A percentile compares a stretch with the other conserved stretches of the same genome.
Evolutionary conservation across 2,113 vertebrate species (phyloP).

Genomic region (Apodemus speciosus): DNA sequence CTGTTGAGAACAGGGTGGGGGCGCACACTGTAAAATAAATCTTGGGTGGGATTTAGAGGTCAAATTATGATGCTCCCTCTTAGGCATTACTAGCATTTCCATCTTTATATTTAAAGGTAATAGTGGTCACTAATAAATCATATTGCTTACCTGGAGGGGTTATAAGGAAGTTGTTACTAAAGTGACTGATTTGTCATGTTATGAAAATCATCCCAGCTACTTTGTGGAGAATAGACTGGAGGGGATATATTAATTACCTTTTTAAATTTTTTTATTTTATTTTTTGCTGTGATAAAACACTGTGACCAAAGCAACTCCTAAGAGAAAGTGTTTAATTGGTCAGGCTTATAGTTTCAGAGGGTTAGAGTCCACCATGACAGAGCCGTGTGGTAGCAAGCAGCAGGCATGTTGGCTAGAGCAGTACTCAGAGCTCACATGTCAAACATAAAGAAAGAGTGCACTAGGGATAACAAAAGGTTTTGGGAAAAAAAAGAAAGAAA

Average conservation of each 20-base stretch:
- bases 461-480: too few relatives aligned
- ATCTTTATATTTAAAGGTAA: background rate
- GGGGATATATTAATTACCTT: background rate
- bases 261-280: background rate
- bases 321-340: background rate
- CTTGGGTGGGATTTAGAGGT: background rate
- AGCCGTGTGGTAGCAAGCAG: background rate
- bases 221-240: background rate
- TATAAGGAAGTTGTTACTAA: background rate
- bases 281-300: background rate
- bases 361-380: background rate
- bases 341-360: background rate
- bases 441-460: background rate
- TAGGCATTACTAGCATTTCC: background rate
- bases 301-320: background rate
- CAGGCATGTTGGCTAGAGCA: background rate
- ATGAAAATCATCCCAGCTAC: constrained; percentile 24
- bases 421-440: background rate
- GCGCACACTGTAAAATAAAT: background rate
- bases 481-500: too few relatives aligned
- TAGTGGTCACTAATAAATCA: background rate
- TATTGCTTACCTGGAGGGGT: background rate
- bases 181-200: constrained; percentile 2
- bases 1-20: background rate
- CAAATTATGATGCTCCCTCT: background rate